These are phyloP conservation scores for Eumaeus atala DNA, from an alignment of 1,140 invertebrate genomes.

Conservation along the genomic window DNA sequence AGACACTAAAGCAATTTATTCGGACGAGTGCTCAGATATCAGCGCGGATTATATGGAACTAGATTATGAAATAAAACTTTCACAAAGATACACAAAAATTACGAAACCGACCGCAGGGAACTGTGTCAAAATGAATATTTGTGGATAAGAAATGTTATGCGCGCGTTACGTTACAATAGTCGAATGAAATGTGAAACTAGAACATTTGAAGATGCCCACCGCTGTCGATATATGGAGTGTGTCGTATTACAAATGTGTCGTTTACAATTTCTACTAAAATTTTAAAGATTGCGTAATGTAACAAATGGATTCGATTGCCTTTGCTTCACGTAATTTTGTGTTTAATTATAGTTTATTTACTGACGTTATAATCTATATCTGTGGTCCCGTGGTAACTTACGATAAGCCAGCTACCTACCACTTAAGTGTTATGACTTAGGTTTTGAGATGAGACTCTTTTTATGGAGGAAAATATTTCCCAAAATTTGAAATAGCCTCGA, in stretches of 20 bases:
- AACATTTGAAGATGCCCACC: background rate
- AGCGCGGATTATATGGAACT: conserved; percentile 3
- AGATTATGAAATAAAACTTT: conserved; percentile 10
- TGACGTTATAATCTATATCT: too few species aligned
- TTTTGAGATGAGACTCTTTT: too few species aligned
- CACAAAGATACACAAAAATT: conserved; percentile 5
- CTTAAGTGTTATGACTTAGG: too few species aligned
- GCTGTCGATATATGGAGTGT: background rate
- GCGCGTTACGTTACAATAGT: background rate
- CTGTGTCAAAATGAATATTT: conserved; percentile 7
- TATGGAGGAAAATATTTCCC: too few species aligned
- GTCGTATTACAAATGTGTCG: conserved; percentile 2
- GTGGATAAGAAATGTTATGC: background rate
- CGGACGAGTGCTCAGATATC: conserved; percentile 5
- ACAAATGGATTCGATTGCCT: too few species aligned
- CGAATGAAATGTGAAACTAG: conserved; percentile 1
- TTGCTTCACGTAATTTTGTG: too few species aligned
- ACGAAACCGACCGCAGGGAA: background rate
- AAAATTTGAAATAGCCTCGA: too few species aligned
- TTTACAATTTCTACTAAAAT: conserved; percentile 2
- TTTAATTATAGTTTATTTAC: too few species aligned
- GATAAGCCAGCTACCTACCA: too few species aligned
- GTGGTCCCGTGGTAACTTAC: too few species aligned
- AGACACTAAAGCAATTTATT: background rate
- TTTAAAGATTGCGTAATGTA: too few species aligned